These are phyloP conservation scores for Galeopsomyia nigrocyanea DNA, from an alignment of 2,888 invertebrate genomes.

Conservation along the genomic window DNA sequence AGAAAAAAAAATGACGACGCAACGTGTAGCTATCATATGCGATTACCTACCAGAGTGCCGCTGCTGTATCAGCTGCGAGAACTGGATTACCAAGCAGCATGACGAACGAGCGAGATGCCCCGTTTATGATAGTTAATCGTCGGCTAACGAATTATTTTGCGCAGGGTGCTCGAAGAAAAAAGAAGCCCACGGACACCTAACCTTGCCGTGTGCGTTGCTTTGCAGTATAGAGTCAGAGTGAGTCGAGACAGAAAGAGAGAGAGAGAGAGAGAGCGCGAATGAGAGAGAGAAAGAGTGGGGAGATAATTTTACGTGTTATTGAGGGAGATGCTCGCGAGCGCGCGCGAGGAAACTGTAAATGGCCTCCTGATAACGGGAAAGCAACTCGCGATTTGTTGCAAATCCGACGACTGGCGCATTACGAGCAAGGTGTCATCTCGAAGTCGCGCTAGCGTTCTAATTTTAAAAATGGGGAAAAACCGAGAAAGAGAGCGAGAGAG, in stretches of 20 bases:
- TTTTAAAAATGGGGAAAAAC: slow-evolving; percentile 26
- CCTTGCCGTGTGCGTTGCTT: slow-evolving; percentile 18
- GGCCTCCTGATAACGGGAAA: slow-evolving; percentile 30
- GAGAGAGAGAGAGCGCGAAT: background rate
- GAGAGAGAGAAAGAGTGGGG: slow-evolving; percentile 11
- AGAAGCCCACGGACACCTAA: slow-evolving; percentile 18
- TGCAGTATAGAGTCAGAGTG: no score
- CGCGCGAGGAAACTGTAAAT: slow-evolving; percentile 21
- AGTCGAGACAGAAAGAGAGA: no score
- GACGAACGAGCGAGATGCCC: no score
- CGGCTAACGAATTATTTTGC: no score
- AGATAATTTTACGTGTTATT: slow-evolving; percentile 24
- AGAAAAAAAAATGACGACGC: slow-evolving; percentile 1
- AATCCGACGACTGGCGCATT: background rate
- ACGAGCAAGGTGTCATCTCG: background rate
- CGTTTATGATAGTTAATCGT: no score
- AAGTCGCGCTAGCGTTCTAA: background rate
- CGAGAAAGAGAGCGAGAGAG: background rate
- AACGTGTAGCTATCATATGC: no score
- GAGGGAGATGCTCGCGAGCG: slow-evolving; percentile 10
- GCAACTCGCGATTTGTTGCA: background rate
- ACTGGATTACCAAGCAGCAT: no score
- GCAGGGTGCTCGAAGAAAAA: no score
- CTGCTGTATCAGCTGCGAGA: no score
- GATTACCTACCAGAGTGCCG: no score